Evolutionary conservation across 2,888 invertebrate species (phyloP).

Genomic region (Drosophila affinis): DNA sequence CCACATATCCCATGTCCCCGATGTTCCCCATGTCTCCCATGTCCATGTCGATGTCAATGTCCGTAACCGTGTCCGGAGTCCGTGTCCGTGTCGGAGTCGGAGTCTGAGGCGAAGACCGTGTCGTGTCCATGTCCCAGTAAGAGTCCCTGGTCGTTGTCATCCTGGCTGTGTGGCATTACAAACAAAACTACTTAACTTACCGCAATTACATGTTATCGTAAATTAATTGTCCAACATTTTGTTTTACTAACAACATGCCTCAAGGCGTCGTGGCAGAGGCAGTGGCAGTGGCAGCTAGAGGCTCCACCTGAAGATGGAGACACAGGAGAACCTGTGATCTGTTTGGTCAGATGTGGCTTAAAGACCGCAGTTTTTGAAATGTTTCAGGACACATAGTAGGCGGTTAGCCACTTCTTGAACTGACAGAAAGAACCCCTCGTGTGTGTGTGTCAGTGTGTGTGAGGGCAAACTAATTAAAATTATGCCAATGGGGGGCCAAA

Average conservation of each 20-base stretch:
- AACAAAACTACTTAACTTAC: conserved; percentile 78
- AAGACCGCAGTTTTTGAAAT: conserved; percentile 20
- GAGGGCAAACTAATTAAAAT: conserved; percentile 71
- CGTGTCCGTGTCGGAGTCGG: background rate
- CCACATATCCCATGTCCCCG: background rate
- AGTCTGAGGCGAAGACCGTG: conserved; percentile 1
- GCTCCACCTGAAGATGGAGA: conserved; percentile 16
- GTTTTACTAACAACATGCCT: conserved; percentile 73
- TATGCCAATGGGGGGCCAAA: conserved; percentile 66
- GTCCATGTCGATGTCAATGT: conserved; percentile 23
- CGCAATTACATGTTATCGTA: conserved; percentile 79
- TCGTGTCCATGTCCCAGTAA: background rate
- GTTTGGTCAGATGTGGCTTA: background rate
- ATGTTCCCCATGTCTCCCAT: background rate
- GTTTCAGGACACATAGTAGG: conserved; percentile 5
- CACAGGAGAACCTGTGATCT: background rate
- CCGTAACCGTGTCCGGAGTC: background rate
- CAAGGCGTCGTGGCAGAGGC: conserved; percentile 36
- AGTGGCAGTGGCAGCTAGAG: background rate
- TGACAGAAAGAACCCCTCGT: conserved; percentile 5
- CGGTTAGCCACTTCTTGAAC: conserved; percentile 42
- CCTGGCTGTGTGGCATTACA: conserved; percentile 59
- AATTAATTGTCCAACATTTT: conserved; percentile 78
- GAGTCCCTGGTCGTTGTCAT: conserved; percentile 39
- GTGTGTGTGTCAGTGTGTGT: no score